These are phyloP conservation scores for Erebia ligea DNA, from an alignment of 2,888 invertebrate species.

Conservation along the genomic window DNA sequence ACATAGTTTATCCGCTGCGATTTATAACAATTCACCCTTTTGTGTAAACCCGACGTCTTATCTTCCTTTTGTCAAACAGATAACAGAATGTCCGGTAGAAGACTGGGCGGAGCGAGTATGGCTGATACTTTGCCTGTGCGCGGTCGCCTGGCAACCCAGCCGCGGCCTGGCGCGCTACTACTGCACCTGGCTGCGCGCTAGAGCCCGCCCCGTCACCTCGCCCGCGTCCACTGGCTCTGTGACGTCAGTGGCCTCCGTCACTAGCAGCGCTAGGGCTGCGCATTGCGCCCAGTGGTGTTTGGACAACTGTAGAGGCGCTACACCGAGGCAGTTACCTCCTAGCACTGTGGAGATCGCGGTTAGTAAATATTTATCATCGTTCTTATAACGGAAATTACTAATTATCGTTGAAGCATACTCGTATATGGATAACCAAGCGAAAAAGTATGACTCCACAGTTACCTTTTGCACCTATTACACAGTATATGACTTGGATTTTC, in stretches of 20 bases:
- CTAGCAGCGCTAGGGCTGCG: conserved; percentile 60
- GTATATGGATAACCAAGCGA: too few relatives aligned
- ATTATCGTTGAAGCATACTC: too few relatives aligned
- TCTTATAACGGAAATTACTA: too few relatives aligned
- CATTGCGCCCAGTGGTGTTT: conserved; percentile 97
- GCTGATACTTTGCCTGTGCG: conserved; percentile 93
- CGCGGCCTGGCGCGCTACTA: conserved; percentile 92
- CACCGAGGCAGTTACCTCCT: conserved; percentile 92
- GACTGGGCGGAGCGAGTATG: conserved; percentile 94
- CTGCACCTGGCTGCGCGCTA: conserved; percentile 76
- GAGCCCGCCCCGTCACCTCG: conserved; percentile 50
- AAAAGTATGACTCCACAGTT: background rate
- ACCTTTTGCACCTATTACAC: too few relatives aligned
- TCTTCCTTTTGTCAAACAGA: conserved; percentile 48
- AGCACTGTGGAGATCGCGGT: conserved; percentile 97
- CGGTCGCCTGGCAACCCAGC: conserved; percentile 96
- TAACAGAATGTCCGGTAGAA: conserved; percentile 93
- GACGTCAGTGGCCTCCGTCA: conserved; percentile 38
- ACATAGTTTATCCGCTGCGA: background rate
- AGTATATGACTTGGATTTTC: too few relatives aligned
- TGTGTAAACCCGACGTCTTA: background rate
- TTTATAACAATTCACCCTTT: background rate
- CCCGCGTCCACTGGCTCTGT: conserved; percentile 48
- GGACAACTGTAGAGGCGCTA: conserved; percentile 94
- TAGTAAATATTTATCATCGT: conserved; percentile 45